These are phyloP conservation scores for Aythya baeri DNA, from an alignment of 2,113 vertebrate genomes.

Conservation along the genomic window DNA sequence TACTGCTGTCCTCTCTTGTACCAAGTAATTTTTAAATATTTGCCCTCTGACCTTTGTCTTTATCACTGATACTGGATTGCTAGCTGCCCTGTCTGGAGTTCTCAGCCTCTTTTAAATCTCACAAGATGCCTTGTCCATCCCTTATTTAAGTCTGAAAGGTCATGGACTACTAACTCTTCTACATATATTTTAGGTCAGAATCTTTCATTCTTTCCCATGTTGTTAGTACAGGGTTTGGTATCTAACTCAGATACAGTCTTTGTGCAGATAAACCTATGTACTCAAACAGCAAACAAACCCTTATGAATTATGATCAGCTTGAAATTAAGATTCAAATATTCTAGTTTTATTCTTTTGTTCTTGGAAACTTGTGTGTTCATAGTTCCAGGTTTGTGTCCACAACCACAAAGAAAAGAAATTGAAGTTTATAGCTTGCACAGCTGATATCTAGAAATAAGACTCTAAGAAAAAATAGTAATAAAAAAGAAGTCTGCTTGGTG, in stretches of 20 bases:
- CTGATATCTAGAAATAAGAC: neutral
- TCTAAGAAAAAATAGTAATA: neutral
- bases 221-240: neutral
- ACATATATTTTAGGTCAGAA: neutral
- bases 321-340: neutral
- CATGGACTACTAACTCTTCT: neutral
- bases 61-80: neutral
- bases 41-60: constrained; percentile 5
- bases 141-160: neutral
- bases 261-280: neutral
- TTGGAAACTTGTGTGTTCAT: neutral
- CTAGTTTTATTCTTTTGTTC: neutral
- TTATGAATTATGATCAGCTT: neutral
- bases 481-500: neutral
- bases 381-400: neutral
- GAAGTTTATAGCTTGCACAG: neutral
- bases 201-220: neutral
- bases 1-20: neutral
- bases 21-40: constrained; percentile 21
- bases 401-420: neutral
- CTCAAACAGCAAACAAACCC: neutral
- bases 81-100: neutral
- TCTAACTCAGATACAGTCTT: neutral
- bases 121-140: neutral
- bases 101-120: neutral